Base-by-base conservation (phyloP, 2,797 vertebrate species). In the Phrynocephalus vlangalii region DNA sequence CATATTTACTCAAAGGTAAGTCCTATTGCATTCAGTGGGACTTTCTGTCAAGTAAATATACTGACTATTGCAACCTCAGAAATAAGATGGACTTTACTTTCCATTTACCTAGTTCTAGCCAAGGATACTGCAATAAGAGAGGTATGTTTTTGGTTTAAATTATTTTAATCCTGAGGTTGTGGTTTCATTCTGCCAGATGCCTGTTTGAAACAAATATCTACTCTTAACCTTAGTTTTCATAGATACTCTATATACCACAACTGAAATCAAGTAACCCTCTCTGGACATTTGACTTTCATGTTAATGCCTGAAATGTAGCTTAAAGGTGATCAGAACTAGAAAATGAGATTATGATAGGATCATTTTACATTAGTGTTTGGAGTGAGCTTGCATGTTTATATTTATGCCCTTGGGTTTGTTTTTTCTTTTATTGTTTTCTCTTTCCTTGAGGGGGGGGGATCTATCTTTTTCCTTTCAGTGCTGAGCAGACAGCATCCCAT, bases 301-400 rank as follows among this genome's bases (percentile, higher is more conserved):
- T 91, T 92, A 67, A 60, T 38, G 67, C 18, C 30, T 52, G 86
- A 86, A 78, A 86, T 84, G 83, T 52, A 89, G 91, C 28, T 86
- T 89, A 44, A 92, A 94, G 72, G 28, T 85, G 66, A 72, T 82
- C 18, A 18, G 77, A 92, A 79, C 84, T 24, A 68, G 80, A 67
- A 84, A 85, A 91, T 82, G 72, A 1, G 66, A 79, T 88, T 84
- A 70, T 87, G 72, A 66, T 85, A 92, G 86, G 84, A 93, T 75
- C 20, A 20, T 71, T 60, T 2, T 1, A 48, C 68, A 70, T 68
- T 11, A 67, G 5, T 28, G 26, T 18, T 30, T 82, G 38, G 63
- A 2, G 15, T 67, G 13, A 24, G 24, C 20, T 9, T 82, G 56
- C 5, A 4, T 10, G n/a, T n/a, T 28, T 72, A 18, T 30, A 6